phyloP scores from a whole-genome alignment of 2,797 vertebrate species.

The Furcifer pardalis region DNA sequence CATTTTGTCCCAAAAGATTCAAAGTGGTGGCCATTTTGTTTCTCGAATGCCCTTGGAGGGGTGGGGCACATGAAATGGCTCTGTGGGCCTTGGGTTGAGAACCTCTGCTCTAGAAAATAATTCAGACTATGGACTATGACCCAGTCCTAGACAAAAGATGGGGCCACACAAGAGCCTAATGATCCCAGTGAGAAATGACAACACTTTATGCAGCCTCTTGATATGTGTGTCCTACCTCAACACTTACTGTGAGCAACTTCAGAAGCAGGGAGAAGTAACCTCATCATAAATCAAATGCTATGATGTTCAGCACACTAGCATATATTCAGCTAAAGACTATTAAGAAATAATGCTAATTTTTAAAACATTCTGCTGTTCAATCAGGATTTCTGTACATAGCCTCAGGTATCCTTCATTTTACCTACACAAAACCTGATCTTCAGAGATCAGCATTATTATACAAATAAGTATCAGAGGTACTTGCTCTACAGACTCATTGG shows the following conservation, averaged over 20 bases:
- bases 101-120: too few relatives aligned
- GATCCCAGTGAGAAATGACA: neutral
- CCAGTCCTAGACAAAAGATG: neutral
- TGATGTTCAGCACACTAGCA: accelerated
- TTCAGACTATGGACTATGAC: neutral
- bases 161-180: neutral
- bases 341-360: slow-evolving; percentile 45
- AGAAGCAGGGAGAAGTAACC: neutral
- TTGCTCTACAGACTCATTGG: slow-evolving; percentile 17
- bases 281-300: neutral
- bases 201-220: too few relatives aligned
- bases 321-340: slow-evolving; percentile 32
- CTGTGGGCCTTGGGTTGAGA: too few relatives aligned
- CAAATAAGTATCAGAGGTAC: slow-evolving; percentile 27
- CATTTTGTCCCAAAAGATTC: too few relatives aligned
- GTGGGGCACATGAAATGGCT: too few relatives aligned
- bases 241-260: neutral
- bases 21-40: too few relatives aligned
- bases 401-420: slow-evolving; percentile 3
- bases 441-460: neutral
- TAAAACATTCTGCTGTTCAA: slow-evolving; percentile 35
- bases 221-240: neutral
- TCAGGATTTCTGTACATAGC: neutral
- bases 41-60: too few relatives aligned
- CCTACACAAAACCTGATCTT: slow-evolving; percentile 35